Conservation (phyloP, 2,113 vertebrate genomes). For the Penelope pileata region DNA sequence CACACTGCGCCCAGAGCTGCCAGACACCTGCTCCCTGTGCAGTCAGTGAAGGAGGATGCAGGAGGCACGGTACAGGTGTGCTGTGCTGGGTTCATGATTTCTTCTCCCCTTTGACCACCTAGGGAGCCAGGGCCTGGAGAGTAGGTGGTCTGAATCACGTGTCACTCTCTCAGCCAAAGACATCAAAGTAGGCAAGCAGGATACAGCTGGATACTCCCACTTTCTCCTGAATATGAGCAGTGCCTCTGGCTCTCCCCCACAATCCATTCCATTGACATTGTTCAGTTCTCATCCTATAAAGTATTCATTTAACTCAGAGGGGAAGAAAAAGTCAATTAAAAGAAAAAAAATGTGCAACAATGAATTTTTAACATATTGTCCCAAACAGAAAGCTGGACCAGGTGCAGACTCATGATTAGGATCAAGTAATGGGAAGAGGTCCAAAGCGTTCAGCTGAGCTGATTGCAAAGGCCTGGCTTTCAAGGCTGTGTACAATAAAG, state of each 20-base stretch:
- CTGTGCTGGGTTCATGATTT: rapidly evolving
- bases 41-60: not conserved
- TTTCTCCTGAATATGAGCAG: not conserved
- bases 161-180: not conserved
- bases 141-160: not conserved
- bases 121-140: not conserved
- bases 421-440: constrained; percentile 26
- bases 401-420: constrained; percentile 9
- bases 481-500: not conserved
- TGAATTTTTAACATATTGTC: constrained; percentile 17
- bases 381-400: constrained; percentile 30
- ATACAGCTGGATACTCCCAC: constrained; percentile 24
- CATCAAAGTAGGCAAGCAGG: constrained; percentile 10
- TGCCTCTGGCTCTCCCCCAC: not conserved
- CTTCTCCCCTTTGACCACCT: not conserved
- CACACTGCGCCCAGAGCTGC: not conserved
- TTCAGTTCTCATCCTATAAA: not conserved
- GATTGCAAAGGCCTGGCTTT: not conserved
- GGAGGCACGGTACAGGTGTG: not conserved
- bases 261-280: not conserved
- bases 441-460: constrained; percentile 8
- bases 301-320: not conserved
- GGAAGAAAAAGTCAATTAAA: not conserved
- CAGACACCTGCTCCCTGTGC: not conserved
- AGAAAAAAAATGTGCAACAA: not conserved